These are phyloP conservation scores for Sitobion miscanthi DNA, from an alignment of 1,140 invertebrate species.

Conservation along the genomic window DNA sequence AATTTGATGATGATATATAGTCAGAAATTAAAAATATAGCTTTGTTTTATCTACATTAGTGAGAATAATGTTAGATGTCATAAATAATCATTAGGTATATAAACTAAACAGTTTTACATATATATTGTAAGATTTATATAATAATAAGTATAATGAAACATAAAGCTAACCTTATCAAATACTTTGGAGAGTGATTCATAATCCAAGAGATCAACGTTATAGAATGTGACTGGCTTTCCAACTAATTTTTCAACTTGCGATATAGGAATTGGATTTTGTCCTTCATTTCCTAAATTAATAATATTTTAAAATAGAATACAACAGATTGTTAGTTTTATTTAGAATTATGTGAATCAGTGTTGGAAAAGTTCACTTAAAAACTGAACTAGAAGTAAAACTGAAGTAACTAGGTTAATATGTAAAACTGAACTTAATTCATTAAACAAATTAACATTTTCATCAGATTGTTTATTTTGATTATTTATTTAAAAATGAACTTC, in stretches of 20 bases:
- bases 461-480: too few species aligned
- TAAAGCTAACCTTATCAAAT: conserved; percentile 74
- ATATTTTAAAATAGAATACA: background rate
- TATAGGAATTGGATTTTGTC: conserved; percentile 77
- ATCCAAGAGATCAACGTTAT: conserved; percentile 80
- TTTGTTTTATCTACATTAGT: background rate
- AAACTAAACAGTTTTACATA: background rate
- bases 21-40: too few species aligned
- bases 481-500: too few species aligned
- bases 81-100: background rate
- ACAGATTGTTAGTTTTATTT: background rate
- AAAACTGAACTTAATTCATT: too few species aligned
- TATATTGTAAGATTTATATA: background rate
- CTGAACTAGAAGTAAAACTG: background rate
- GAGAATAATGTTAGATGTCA: background rate
- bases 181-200: conserved; percentile 70
- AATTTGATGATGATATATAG: too few species aligned
- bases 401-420: too few species aligned
- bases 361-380: background rate
- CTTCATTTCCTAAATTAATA: conserved; percentile 63
- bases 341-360: background rate
- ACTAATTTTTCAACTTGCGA: conserved; percentile 82
- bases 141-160: background rate
- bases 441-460: too few species aligned
- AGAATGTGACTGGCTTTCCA: conserved; percentile 76